Evolutionary conservation across 2,113 vertebrate species (phyloP).

Genomic region (Zosterops lateralis): DNA sequence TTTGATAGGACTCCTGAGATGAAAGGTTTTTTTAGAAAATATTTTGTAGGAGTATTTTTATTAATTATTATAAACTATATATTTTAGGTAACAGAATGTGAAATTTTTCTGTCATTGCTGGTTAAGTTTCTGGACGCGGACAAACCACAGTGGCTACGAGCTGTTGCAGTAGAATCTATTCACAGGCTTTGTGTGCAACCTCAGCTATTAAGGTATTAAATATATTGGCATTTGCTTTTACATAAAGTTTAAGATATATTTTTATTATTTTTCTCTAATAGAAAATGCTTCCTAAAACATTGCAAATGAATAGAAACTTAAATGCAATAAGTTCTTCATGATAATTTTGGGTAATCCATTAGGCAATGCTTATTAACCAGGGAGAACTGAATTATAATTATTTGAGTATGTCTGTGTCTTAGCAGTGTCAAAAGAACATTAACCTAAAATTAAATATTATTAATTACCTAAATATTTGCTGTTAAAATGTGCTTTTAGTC

Average conservation of each 20-base stretch:
- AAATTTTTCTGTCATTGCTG: conserved; percentile 96
- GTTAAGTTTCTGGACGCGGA: conserved; percentile 99
- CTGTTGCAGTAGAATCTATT: conserved; percentile 96
- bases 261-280: not conserved
- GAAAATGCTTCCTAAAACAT: not conserved
- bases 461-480: not conserved
- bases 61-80: not conserved
- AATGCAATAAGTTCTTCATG: not conserved
- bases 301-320: not conserved
- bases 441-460: not conserved
- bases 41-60: not conserved
- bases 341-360: not conserved
- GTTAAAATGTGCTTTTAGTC: not conserved
- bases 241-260: not conserved
- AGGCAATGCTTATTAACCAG: not conserved
- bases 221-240: not conserved
- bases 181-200: conserved; percentile 96
- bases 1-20: not conserved
- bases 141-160: conserved; percentile 97
- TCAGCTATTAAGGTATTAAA: conserved; percentile 87
- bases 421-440: not conserved
- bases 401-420: not conserved
- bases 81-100: conserved; percentile 96
- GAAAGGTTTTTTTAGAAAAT: not conserved
- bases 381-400: not conserved